Evolutionary conservation across 2,888 invertebrate species (phyloP), one percentile per base, ranked within the genome.

Genomic region (Lagria hirta): DNA sequence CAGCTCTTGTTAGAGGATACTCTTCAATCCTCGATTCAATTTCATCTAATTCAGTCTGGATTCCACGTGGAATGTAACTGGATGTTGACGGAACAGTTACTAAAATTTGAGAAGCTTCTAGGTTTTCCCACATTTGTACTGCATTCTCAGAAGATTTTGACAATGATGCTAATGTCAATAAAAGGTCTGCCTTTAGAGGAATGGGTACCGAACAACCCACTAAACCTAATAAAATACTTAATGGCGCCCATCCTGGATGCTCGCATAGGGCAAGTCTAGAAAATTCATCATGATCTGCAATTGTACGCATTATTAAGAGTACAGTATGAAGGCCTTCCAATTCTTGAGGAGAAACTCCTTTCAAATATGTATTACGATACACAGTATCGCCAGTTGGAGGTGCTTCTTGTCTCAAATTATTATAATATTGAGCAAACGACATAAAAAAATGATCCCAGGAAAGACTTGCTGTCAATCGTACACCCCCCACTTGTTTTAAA

Each of bases 21-120:
- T 88, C 88, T 67, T 96, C 96, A 65, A 86, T 81, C 27, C 94
- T 80, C 3, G 91, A 84, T 69, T 97, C 97, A 40, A 93, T 85
- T 74, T 97, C 95, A 49, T 90, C 90, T 15, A 97, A 75, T 71
- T 97, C 97, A 0, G 88, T 86, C 72, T 86, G 79, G 35, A 88
- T 78, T 2, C 83, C 85, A 52, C 80, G 69, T 20, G 82, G 81
- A 51, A 82, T 81, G 54, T 81, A 82, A 52, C 77, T 77, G 24
- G 78, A 78, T 0, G 80, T 78, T 1, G 78, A 74, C 1, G 83
- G 82, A 22, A 83, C 70, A 0, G 86, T 85, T 4, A 80, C 76
- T 38, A 92, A 80, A 14, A 92, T 83, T 60, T 88, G 89, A 0
- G 89, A 85, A 2, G 84, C 81, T 72, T 92, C 92, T 11, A 93